These are phyloP conservation scores for Plodia interpunctella DNA, from an alignment of 1,140 invertebrate species.

Conservation along the genomic window DNA sequence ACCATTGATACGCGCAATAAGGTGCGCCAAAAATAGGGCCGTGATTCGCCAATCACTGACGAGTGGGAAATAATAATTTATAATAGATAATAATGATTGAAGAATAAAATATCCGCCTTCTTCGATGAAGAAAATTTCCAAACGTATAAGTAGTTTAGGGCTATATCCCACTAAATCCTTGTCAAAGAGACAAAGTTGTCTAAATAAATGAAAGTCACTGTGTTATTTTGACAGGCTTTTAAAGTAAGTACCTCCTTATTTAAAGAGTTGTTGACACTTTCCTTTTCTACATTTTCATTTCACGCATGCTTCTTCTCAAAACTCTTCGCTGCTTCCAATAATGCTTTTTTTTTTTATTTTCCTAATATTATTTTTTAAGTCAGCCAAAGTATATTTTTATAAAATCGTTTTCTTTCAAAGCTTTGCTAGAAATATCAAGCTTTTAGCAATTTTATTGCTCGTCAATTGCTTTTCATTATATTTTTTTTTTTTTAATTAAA, in stretches of 20 bases:
- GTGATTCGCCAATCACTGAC: background rate
- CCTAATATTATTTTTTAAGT: background rate
- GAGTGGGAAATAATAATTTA: constrained; percentile 2
- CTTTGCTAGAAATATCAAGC: no score
- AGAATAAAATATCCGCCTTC: constrained; percentile 27
- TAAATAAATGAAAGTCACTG: constrained; percentile 5
- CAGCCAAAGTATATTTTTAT: no score
- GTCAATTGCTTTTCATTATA: no score
- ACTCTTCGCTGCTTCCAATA: constrained; percentile 6
- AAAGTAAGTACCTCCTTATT: constrained; percentile 3
- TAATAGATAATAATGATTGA: constrained; percentile 12
- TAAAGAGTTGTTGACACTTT: background rate
- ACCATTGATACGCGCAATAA: constrained; percentile 42
- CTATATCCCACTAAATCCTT: no score
- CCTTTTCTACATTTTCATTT: constrained; percentile 10
- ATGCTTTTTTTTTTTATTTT: background rate
- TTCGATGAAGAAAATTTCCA: constrained; percentile 11
- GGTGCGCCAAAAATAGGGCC: constrained; percentile 30
- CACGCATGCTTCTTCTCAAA: background rate
- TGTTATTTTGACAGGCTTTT: constrained; percentile 4
- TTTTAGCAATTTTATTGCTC: no score
- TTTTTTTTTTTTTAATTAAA: no score
- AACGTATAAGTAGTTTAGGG: no score
- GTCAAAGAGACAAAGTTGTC: no score
- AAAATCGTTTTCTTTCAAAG: no score